Percentiles rank a stretch among this genome's conserved stretches.
These are phyloP conservation scores for Geococcyx californianus DNA, from an alignment of 2,113 vertebrate species.

Conservation along the genomic window DNA sequence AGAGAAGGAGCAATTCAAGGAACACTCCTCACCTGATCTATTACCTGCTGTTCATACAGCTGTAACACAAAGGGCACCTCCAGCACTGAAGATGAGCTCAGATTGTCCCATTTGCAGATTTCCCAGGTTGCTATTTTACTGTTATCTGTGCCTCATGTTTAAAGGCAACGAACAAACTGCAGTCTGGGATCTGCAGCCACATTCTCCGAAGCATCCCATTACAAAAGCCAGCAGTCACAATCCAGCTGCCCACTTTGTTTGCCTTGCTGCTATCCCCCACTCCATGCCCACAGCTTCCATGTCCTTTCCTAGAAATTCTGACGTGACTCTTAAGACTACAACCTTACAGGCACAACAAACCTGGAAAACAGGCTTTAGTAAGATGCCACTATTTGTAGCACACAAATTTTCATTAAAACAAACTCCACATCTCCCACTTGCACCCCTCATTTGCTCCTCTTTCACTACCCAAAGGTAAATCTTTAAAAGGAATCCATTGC, in stretches of 20 bases:
- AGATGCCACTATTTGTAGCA: neutral
- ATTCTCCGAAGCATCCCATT: neutral
- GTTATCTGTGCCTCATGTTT: neutral
- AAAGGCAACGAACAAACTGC: neutral
- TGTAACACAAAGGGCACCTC: neutral
- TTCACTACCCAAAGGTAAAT: neutral
- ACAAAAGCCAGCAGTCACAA: fast-evolving
- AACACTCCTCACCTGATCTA: neutral
- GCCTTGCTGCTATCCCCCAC: neutral
- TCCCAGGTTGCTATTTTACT: neutral
- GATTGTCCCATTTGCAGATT: neutral
- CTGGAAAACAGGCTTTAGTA: neutral
- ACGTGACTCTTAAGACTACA: neutral
- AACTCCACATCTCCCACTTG: neutral
- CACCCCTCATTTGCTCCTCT: neutral
- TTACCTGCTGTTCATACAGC: neutral
- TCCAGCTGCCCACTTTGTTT: neutral
- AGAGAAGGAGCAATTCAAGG: neutral
- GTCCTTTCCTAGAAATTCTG: neutral
- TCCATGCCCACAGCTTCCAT: neutral
- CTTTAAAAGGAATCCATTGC: neutral
- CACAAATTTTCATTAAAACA: neutral
- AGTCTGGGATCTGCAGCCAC: neutral
- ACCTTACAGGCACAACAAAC: neutral
- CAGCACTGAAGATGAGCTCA: neutral